Percentiles rank a stretch among this genome's conserved stretches.
These are phyloP conservation scores for Pogonophryne albipinna DNA, from an alignment of 2,797 vertebrate genomes.

Conservation along the genomic window DNA sequence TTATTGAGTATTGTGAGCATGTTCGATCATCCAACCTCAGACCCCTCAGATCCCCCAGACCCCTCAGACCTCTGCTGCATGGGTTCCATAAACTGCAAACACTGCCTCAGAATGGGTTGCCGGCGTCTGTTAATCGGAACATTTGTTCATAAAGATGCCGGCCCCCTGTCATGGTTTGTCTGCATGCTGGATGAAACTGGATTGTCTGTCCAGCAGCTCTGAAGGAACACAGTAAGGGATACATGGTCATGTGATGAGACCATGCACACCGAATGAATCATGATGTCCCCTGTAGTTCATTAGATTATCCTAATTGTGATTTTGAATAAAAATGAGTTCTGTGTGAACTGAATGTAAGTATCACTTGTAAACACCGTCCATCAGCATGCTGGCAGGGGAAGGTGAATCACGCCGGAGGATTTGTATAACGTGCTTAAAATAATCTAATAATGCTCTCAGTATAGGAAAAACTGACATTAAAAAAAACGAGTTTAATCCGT, in stretches of 20 bases:
- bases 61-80: neutral
- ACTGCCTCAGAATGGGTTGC: slow-evolving; percentile 16
- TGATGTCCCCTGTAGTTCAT: neutral
- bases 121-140: slow-evolving; percentile 32
- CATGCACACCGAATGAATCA: neutral
- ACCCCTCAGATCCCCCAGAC: slow-evolving; percentile 12
- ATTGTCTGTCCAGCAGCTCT: slow-evolving; percentile 20
- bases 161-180: slow-evolving; percentile 10
- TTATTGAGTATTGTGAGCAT: slow-evolving; percentile 18
- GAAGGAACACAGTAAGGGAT: neutral
- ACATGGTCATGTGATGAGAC: neutral
- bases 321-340: no score
- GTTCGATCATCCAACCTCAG: slow-evolving; percentile 29
- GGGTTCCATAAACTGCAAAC: slow-evolving; percentile 26
- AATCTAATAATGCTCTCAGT: neutral
- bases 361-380: no score
- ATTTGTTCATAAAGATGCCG: slow-evolving; percentile 23
- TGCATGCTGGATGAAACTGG: slow-evolving; percentile 6
- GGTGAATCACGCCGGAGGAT: neutral
- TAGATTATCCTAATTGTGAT: neutral
- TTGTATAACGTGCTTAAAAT: neutral
- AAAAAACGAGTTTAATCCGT: neutral
- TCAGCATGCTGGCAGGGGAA: neutral
- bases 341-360: no score
- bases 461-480: neutral